Conservation (phyloP, 2,888 invertebrate species). For the Hydraecia micacea region DNA sequence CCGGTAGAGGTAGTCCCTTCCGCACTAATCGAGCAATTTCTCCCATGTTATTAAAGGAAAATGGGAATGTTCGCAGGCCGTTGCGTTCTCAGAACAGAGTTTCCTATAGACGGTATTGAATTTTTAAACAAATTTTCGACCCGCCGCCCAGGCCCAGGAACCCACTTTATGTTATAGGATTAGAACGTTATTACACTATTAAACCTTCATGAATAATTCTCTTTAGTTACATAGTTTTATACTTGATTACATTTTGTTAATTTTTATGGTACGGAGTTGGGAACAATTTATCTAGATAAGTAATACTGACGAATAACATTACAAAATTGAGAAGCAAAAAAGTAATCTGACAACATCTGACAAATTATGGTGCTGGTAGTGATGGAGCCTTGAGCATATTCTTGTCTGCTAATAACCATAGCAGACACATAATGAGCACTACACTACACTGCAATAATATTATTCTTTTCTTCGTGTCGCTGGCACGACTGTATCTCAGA, state of each 20-base stretch:
- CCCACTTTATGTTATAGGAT: constrained; percentile 85
- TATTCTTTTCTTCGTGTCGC: neutral
- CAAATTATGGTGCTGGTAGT: neutral
- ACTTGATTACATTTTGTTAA: constrained; percentile 48
- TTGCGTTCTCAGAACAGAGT: constrained; percentile 86
- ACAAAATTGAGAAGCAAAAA: neutral
- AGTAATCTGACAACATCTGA: neutral
- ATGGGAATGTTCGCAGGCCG: constrained; percentile 88
- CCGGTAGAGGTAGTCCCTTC: constrained; percentile 78
- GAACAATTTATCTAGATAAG: neutral
- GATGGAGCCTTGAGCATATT: neutral
- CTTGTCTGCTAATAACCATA: neutral
- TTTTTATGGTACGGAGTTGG: constrained; percentile 9
- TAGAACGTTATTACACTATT: constrained; percentile 84
- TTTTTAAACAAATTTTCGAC: constrained; percentile 89
- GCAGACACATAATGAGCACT: neutral
- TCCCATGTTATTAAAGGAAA: constrained; percentile 88
- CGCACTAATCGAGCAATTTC: constrained; percentile 88
- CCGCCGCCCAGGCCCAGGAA: constrained; percentile 75
- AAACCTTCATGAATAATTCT: constrained; percentile 81
- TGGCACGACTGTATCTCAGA: neutral
- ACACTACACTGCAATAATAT: neutral
- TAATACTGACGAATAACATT: neutral
- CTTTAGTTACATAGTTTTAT: constrained; percentile 63
- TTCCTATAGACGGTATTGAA: constrained; percentile 89